Base-by-base conservation (phyloP, 2,888 invertebrate species). In the Rhodophaea formosa region DNA sequence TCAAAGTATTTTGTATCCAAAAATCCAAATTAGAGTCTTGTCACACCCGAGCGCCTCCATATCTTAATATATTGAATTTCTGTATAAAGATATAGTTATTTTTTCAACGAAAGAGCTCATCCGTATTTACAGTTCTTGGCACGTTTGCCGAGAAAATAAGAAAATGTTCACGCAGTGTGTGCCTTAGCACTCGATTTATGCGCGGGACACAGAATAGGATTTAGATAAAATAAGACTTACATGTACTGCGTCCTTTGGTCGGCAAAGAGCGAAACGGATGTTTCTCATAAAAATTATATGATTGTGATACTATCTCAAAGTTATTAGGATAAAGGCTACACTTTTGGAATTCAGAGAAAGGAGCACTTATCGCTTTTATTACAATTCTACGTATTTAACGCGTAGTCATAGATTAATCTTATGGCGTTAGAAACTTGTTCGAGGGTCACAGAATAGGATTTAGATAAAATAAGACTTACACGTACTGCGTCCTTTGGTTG, bases 361-460 rank as follows among this genome's bases (percentile, higher is more conserved):
- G 5, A 23, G 23, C 23, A 23, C 2, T 2, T 23, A 23, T 23
- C 5, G 5, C 5, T 5, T 23, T 23, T 23, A 23, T n/a, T n/a
- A n/a, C n/a, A n/a, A n/a, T n/a, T n/a, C n/a, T n/a, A n/a, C n/a
- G n/a, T n/a, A n/a, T n/a, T n/a, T n/a, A n/a, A n/a, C n/a, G n/a
- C n/a, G n/a, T n/a, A n/a, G n/a, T n/a, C n/a, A n/a, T n/a, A n/a
- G n/a, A n/a, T n/a, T n/a, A n/a, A n/a, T n/a, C n/a, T n/a, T n/a
- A n/a, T n/a, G n/a, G n/a, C n/a, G n/a, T n/a, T n/a, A n/a, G n/a
- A n/a, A n/a, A n/a, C n/a, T n/a, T n/a, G n/a, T n/a, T n/a, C 85
- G 79, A 74, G 85, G 84, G 82, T 85, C 87, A 88, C 86, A 86
- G 84, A 85, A 87, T 87, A 86, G 86, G 88, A 88, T 88, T 89